A percentile compares a stretch with the other conserved stretches of the same genome.
phyloP scores from a whole-genome alignment of 2,888 invertebrate genomes.

The Chorisops tibialis region DNA sequence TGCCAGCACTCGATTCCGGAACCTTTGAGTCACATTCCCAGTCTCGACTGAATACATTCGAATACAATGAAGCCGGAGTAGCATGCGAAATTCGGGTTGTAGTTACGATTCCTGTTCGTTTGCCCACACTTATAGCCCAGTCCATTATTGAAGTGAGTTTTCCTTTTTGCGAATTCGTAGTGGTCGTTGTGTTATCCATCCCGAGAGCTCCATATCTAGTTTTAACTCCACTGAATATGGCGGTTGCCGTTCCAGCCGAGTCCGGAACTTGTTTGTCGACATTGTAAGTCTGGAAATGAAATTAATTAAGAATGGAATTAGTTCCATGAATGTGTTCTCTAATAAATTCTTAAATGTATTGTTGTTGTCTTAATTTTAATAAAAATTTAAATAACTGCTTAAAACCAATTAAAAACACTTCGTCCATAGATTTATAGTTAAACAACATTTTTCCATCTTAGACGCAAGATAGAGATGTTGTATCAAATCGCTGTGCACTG shows the following conservation, averaged over 20 bases:
- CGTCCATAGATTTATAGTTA: no score
- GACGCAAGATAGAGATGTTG: no score
- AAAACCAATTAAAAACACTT: no score
- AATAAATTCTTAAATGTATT: no score
- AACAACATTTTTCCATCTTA: no score
- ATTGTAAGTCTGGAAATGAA: constrained; percentile 61
- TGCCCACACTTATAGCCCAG: constrained; percentile 59
- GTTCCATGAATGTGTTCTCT: no score
- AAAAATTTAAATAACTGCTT: no score
- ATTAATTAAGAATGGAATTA: no score
- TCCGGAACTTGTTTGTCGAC: constrained; percentile 68
- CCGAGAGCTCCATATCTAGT: constrained; percentile 59
- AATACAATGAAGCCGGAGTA: constrained; percentile 61
- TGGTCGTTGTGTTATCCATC: constrained; percentile 49
- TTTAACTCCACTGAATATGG: constrained; percentile 63
- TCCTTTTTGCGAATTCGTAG: constrained; percentile 48
- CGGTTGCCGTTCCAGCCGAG: constrained; percentile 68
- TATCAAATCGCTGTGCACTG: no score
- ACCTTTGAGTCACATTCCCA: constrained; percentile 60
- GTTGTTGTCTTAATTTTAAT: no score
- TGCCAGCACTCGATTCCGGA: constrained; percentile 39
- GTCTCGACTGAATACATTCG: constrained; percentile 56
- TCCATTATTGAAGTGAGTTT: constrained; percentile 54
- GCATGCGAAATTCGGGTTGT: constrained; percentile 65
- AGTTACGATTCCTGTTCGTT: constrained; percentile 63